Evolutionary conservation across 2,888 invertebrate genomes (phyloP).

Genomic region (Spisula subtruncata): DNA sequence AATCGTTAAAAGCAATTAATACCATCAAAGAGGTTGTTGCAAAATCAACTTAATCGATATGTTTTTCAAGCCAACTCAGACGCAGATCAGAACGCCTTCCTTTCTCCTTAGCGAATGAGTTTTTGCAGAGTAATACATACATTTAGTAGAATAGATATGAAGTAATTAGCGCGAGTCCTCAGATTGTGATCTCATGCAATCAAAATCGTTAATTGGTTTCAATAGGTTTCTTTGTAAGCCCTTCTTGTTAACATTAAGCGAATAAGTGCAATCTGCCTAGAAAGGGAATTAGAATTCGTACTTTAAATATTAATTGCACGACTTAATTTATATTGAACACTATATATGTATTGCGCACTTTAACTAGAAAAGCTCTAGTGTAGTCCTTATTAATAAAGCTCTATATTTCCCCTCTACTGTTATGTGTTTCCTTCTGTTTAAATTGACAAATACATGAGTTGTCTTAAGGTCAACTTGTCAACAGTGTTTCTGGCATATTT

Average conservation of each 20-base stretch:
- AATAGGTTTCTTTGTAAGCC: background rate
- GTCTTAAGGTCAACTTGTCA: no score
- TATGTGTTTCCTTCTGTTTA: no score
- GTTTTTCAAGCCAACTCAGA: background rate
- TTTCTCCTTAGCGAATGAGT: background rate
- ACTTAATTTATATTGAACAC: no score
- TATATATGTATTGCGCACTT: no score
- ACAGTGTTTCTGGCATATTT: no score
- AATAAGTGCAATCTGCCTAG: background rate
- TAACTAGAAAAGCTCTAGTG: no score
- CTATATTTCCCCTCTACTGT: no score
- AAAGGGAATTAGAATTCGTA: background rate
- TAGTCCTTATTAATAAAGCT: no score
- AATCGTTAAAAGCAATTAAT: slow-evolving; percentile 29
- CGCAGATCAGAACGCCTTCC: background rate
- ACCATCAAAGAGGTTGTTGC: background rate
- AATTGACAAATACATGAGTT: no score
- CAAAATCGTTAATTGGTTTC: background rate
- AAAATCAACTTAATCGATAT: background rate
- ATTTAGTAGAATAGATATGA: background rate
- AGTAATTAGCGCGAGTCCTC: background rate
- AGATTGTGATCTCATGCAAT: background rate
- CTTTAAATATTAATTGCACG: no score
- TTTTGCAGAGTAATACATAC: background rate
- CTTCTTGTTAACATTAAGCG: background rate